These are phyloP conservation scores for Geococcyx californianus DNA, from an alignment of 2,113 vertebrate genomes.

Conservation along the genomic window DNA sequence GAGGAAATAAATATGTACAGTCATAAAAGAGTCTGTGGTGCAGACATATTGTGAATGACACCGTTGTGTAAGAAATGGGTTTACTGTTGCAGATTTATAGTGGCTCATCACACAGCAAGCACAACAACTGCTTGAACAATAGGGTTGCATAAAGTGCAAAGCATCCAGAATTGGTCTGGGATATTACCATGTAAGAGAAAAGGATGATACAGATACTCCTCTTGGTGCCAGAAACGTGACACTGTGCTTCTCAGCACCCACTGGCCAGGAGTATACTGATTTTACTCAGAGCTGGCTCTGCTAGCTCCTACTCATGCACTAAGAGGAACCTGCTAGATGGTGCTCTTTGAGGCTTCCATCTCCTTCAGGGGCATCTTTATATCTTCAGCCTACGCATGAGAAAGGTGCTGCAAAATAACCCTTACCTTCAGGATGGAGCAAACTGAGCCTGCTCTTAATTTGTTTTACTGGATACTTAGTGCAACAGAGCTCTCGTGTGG, in stretches of 20 bases:
- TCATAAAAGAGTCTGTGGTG: not conserved
- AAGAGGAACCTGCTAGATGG: not conserved
- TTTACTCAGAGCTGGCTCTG: not conserved
- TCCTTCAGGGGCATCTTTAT: not conserved
- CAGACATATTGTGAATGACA: not conserved
- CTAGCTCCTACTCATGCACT: not conserved
- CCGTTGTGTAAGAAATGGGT: not conserved
- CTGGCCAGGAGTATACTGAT: not conserved
- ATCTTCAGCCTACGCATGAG: not conserved
- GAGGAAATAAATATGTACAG: not conserved
- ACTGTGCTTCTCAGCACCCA: not conserved
- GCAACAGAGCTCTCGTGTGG: not conserved
- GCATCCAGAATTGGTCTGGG: not conserved
- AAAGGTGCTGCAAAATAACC: not conserved
- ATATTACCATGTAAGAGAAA: not conserved
- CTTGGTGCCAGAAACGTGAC: not conserved
- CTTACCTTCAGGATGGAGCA: not conserved
- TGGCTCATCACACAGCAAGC: not conserved
- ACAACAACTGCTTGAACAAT: not conserved
- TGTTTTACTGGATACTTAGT: slow-evolving; percentile 10
- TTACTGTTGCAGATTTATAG: not conserved
- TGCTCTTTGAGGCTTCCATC: not conserved
- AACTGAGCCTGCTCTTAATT: not conserved
- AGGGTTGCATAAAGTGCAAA: not conserved
- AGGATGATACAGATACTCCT: not conserved